Conservation (phyloP, 1,140 invertebrate species). For the Colletes latitarsis region DNA sequence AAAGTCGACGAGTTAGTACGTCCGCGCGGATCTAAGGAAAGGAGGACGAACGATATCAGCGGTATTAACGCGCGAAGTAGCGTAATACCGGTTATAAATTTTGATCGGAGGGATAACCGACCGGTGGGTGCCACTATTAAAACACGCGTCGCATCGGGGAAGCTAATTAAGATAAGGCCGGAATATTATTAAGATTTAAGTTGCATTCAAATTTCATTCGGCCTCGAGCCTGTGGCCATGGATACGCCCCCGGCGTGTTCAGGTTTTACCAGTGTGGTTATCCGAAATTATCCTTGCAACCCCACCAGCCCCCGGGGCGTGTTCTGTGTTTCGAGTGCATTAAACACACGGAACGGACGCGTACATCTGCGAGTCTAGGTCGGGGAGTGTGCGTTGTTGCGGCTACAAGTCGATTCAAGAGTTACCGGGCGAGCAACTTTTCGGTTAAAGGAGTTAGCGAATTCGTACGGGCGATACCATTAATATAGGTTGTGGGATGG, state of each 20-base stretch:
- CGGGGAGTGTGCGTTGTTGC: background rate
- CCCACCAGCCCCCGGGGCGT: constrained; percentile 44
- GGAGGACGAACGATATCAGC: background rate
- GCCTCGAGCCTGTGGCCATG: background rate
- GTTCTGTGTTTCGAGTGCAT: constrained; percentile 49
- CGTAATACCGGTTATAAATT: constrained; percentile 38
- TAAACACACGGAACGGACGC: constrained; percentile 24
- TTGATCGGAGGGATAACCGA: constrained; percentile 11
- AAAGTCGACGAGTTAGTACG: background rate
- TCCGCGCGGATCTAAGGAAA: background rate
- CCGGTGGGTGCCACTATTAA: constrained; percentile 21
- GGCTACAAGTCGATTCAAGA: background rate
- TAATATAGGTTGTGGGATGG: background rate
- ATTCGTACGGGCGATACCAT: background rate
- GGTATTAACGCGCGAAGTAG: constrained; percentile 4
- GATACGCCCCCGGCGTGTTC: constrained; percentile 10
- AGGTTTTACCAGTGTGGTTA: constrained; percentile 61
- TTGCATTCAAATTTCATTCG: constrained; percentile 19
- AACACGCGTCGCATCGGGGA: constrained; percentile 16
- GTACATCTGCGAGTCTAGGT: constrained; percentile 8
- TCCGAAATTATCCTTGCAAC: constrained; percentile 64
- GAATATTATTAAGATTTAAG: constrained; percentile 52
- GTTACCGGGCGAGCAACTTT: background rate
- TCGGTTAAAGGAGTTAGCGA: background rate
- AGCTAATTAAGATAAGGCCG: constrained; percentile 44